phyloP scores from a whole-genome alignment of 2,113 vertebrate species.

The Plestiodon gilberti region DNA sequence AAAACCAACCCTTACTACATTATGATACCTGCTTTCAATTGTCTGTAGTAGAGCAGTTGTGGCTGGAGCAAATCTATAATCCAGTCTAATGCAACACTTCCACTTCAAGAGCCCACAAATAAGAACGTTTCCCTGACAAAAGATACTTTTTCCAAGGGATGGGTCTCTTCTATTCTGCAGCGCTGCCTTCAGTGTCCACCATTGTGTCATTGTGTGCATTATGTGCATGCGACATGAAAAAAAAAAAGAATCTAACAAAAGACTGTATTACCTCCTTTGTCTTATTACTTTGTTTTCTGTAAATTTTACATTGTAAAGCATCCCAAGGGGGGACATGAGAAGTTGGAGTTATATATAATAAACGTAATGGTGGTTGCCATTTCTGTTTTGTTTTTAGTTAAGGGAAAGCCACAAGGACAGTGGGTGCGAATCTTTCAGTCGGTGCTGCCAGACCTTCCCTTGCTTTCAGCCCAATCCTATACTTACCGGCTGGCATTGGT shows the following conservation, averaged over 20 bases:
- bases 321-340: neutral
- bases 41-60: neutral
- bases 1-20: neutral
- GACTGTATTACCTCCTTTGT: neutral
- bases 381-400: neutral
- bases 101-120: neutral
- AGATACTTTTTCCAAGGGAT: neutral
- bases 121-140: neutral
- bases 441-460: too few species aligned
- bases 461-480: too few species aligned
- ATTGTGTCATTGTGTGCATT: neutral
- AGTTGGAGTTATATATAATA: too few species aligned
- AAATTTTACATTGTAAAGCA: too few species aligned
- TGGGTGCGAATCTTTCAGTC: neutral
- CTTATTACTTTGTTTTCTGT: neutral
- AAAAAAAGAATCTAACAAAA: neutral
- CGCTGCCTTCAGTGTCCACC: neutral
- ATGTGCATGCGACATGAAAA: neutral
- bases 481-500: too few species aligned
- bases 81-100: fast-evolving
- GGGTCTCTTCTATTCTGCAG: neutral
- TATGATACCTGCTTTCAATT: neutral
- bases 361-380: neutral
- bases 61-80: neutral
- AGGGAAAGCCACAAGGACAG: neutral